Percentiles rank a stretch among this genome's conserved stretches.
These are phyloP conservation scores for Stenichneumon culpator DNA, from an alignment of 2,888 invertebrate species.

Conservation along the genomic window DNA sequence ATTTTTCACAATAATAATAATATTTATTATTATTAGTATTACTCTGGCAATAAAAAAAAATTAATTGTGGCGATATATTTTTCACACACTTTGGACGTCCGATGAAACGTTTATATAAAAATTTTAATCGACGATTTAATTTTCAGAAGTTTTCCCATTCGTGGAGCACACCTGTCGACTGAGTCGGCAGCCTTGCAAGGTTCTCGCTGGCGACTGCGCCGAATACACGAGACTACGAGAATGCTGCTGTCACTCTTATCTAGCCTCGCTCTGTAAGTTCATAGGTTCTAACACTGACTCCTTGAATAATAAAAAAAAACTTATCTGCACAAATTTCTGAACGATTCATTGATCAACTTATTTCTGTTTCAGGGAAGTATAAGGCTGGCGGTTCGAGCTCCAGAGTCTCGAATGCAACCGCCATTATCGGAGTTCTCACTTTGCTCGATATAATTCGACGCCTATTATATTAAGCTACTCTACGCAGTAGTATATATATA, in stretches of 20 bases:
- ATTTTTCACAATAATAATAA: no score
- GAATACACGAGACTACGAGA: constrained; percentile 88
- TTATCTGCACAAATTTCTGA: no score
- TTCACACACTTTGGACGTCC: no score
- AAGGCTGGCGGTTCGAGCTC: constrained; percentile 76
- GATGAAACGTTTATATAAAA: neutral
- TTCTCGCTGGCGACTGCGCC: constrained; percentile 88
- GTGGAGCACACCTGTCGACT: constrained; percentile 90
- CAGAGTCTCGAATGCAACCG: constrained; percentile 58
- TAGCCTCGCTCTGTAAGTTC: constrained; percentile 88
- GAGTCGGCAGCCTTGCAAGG: constrained; percentile 88
- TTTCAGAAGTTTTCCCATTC: constrained; percentile 89
- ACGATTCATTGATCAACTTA: constrained; percentile 31
- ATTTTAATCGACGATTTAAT: constrained; percentile 47
- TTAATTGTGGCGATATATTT: no score
- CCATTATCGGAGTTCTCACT: constrained; percentile 74
- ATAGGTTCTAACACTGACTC: neutral
- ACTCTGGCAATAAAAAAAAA: no score
- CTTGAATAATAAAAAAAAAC: neutral
- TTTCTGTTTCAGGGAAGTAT: constrained; percentile 80
- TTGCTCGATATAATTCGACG: constrained; percentile 73
- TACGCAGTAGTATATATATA: constrained; percentile 15
- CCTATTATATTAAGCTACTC: constrained; percentile 55
- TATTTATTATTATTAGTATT: no score
- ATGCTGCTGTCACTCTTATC: constrained; percentile 89